These are phyloP conservation scores for Conchocele bisecta DNA, from an alignment of 2,888 invertebrate genomes.

Conservation along the genomic window DNA sequence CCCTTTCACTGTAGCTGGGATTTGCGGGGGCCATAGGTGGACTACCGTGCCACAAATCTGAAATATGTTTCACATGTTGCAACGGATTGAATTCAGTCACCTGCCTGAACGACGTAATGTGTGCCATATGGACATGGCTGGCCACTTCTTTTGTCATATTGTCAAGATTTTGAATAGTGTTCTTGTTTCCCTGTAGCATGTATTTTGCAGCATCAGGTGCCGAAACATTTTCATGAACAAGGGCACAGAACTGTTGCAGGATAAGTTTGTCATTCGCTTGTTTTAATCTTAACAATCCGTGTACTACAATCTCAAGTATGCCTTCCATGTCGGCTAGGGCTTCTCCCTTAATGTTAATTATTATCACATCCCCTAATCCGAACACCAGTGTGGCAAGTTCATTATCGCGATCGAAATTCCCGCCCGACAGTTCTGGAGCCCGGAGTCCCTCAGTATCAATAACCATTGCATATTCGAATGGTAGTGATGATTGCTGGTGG, in stretches of 20 bases:
- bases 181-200: background rate
- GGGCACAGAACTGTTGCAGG: conserved; percentile 9
- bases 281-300: conserved; percentile 40
- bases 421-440: conserved; percentile 22
- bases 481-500: no score
- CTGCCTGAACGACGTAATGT: conserved; percentile 19
- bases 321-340: conserved; percentile 24
- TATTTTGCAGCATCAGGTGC: conserved; percentile 9
- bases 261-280: conserved; percentile 9
- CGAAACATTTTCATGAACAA: conserved; percentile 46
- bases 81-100: conserved; percentile 26
- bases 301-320: conserved; percentile 35
- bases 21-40: conserved; percentile 33
- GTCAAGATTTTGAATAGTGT: conserved; percentile 6
- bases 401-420: conserved; percentile 22
- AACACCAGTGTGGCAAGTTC: conserved; percentile 38
- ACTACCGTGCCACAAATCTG: conserved; percentile 34
- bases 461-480: conserved; percentile 31
- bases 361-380: conserved; percentile 34
- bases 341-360: conserved; percentile 45
- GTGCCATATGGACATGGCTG: background rate
- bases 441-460: conserved; percentile 50
- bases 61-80: conserved; percentile 15
- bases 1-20: conserved; percentile 7
- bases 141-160: conserved; percentile 24